Evolutionary conservation across 2,113 vertebrate species (phyloP).

Genomic region (Brachyhypopomus occidentalis): DNA sequence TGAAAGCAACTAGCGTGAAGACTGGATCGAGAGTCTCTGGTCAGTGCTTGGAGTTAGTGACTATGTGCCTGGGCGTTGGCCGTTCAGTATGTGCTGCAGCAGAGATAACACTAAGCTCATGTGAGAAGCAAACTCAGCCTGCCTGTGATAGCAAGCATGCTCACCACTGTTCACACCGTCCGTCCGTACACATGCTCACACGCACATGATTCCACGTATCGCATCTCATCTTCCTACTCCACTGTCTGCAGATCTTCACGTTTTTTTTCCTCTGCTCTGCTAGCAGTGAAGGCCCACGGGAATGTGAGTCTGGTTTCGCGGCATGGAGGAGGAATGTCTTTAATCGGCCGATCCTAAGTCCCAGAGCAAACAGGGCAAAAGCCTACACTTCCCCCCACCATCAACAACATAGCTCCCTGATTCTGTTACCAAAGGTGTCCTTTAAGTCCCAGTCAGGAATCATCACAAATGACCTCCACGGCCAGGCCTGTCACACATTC

Average conservation of each 20-base stretch:
- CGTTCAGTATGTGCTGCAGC: not conserved
- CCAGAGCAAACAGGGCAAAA: not conserved
- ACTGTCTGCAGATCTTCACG: no score
- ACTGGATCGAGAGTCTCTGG: no score
- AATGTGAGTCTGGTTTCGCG: not conserved
- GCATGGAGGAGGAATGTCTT: not conserved
- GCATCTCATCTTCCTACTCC: no score
- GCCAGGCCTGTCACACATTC: no score
- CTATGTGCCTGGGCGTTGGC: not conserved
- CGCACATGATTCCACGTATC: not conserved
- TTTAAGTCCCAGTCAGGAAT: no score
- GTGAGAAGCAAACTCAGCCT: not conserved
- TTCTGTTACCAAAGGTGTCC: no score
- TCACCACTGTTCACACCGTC: not conserved
- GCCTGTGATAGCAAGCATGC: not conserved
- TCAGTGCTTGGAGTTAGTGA: not conserved
- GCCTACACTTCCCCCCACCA: not conserved
- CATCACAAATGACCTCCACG: no score
- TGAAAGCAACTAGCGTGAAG: no score
- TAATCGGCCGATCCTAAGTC: not conserved
- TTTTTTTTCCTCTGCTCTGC: no score
- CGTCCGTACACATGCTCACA: not conserved
- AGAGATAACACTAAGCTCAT: constrained; percentile 23
- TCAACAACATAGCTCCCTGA: no score
- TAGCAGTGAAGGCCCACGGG: not conserved